Evolutionary conservation across 2,797 vertebrate genomes (phyloP), one percentile per base, ranked within the genome.

Genomic region (Parambassis ranga): DNA sequence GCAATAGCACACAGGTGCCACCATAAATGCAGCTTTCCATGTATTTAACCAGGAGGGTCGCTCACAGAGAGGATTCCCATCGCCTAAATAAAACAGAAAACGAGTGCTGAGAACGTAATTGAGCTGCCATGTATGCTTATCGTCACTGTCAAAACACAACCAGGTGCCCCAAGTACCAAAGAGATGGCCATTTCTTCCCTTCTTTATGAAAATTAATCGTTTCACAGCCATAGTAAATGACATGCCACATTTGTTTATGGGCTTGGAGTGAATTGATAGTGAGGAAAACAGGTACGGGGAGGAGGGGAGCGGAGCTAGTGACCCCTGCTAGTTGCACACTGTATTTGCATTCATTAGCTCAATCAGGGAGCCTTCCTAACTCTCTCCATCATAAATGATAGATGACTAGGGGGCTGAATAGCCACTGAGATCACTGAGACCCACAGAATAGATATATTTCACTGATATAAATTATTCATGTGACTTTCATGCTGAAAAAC

Each of bases 111-210:
- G 77, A 81, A 84, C 20, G 85, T 89, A 91, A 92, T 90, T 90
- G 87, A 88, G 84, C 87, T 93, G 91, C 87, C 92, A 92, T 89
- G 87, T 91, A 81, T 18, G 79, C 82, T 92, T 87, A 91, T 76
- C 77, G 16, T 92, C 92, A 92, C 83, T 88, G 85, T 89, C 90
- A 83, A 75, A 82, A 77, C 75, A 73, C 71, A 75, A 79, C 73
- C 87, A 88, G 84, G 89, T 88, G 81, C 80, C 74, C 72, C 23
- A 46, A 66, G 68, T 73, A 75, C 69, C 81, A 67, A 73, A 78
- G 79, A 77, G 79, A 86, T 70, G 79, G 78, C 75, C 79, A 84
- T 87, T 90, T 84, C 83, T 85, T 78, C 35, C 69, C 75, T 86
- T 77, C 79, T 89, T 92, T 79, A 90, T 90, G 84, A 87, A 89